phyloP scores from a whole-genome alignment of 2,797 vertebrate species.

The Crax fasciolata region DNA sequence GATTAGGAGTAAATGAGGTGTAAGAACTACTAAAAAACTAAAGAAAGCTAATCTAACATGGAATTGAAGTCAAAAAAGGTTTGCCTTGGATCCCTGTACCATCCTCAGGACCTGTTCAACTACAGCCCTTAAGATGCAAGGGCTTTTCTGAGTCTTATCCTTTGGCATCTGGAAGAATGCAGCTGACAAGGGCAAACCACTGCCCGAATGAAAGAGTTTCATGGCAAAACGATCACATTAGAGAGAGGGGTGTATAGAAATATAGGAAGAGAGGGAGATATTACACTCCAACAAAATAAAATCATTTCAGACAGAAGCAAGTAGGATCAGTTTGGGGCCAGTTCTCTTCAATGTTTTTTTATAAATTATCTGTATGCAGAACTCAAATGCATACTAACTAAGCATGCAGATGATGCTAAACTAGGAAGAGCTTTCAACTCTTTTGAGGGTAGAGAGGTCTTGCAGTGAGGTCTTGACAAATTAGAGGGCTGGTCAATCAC shows the following conservation, averaged over 20 bases:
- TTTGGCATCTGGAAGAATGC: neutral
- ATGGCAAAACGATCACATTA: neutral
- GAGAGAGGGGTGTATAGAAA: neutral
- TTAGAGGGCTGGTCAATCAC: neutral
- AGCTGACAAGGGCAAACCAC: neutral
- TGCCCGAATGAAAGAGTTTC: neutral
- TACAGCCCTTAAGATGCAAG: neutral
- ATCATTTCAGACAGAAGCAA: neutral
- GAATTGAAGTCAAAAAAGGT: neutral
- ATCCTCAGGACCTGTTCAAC: neutral
- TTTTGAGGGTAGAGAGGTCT: neutral
- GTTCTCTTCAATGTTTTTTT: neutral
- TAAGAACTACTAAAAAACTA: neutral
- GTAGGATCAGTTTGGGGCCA: neutral
- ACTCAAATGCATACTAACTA: neutral
- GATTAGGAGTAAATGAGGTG: neutral
- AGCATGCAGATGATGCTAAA: neutral
- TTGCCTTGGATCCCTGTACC: neutral
- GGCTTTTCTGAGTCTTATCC: neutral
- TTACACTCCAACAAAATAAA: neutral
- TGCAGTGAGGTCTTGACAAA: neutral
- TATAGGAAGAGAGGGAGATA: neutral
- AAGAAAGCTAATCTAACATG: neutral
- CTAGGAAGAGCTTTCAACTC: neutral
- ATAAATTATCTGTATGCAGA: neutral